These are phyloP conservation scores for Oscarella lobularis DNA, from an alignment of 37 sponge, comb jelly and placozoan genomes.

Conservation along the genomic window DNA sequence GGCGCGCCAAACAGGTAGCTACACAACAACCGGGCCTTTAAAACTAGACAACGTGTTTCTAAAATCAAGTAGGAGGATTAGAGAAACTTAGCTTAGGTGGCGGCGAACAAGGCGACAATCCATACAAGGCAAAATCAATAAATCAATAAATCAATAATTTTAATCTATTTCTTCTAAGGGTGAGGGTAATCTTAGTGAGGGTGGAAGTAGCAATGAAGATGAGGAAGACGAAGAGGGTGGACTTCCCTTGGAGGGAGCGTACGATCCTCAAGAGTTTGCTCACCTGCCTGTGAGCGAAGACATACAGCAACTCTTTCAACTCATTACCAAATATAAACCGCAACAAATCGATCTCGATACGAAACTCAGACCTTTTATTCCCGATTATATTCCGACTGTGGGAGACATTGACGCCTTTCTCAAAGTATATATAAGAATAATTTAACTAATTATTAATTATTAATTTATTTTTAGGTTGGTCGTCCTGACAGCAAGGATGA, in stretches of 20 bases:
- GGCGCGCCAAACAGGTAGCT: no score
- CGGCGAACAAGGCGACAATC: no score
- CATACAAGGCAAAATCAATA: no score
- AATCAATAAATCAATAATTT: no score
- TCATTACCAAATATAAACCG: conserved; percentile 68
- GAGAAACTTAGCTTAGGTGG: no score
- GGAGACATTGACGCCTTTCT: conserved; percentile 98
- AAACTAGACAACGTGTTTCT: no score
- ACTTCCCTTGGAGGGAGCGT: conserved; percentile 43
- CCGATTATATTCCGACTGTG: conserved; percentile 94
- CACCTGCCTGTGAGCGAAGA: conserved; percentile 71
- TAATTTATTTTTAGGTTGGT: conserved; percentile 47
- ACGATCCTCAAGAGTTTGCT: conserved; percentile 88
- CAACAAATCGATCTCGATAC: conserved; percentile 66
- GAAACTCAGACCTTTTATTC: conserved; percentile 90
- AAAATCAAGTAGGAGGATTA: no score
- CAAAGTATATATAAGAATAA: no score
- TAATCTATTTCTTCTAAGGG: no score
- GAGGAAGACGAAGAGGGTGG: background rate
- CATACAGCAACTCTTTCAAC: conserved; percentile 80
- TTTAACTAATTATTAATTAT: background rate
- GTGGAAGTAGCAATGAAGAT: no score
- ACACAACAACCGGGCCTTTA: no score
- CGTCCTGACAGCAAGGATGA: conserved; percentile 77
- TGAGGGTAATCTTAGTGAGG: no score